These are phyloP conservation scores for Aleiodes testaceus DNA, from an alignment of 2,888 invertebrate species.

Conservation along the genomic window DNA sequence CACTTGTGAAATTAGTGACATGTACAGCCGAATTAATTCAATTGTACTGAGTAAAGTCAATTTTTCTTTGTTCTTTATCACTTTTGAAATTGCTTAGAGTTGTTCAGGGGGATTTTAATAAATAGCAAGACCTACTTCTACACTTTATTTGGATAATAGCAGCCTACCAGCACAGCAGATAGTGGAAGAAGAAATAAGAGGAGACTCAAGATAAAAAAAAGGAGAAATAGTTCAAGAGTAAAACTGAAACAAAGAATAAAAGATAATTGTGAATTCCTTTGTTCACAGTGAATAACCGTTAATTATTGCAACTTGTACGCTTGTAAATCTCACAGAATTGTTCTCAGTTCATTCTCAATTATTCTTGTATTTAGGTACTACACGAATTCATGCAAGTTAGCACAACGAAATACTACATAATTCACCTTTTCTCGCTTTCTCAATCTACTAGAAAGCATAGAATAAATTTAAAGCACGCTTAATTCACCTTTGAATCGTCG, in stretches of 20 bases:
- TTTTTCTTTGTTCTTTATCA: conserved; percentile 6
- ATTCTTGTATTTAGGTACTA: conserved; percentile 7
- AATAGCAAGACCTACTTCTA: conserved; percentile 9
- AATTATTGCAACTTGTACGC: conserved; percentile 38
- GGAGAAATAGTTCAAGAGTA: neutral
- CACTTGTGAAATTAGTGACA: too few relatives aligned
- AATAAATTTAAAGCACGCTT: conserved; percentile 36
- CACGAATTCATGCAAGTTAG: neutral
- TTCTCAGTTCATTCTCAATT: conserved; percentile 13
- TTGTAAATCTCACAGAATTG: conserved; percentile 14
- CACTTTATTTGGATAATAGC: conserved; percentile 38
- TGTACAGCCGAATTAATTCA: too few relatives aligned
- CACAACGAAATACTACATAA: conserved; percentile 23
- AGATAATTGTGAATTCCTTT: conserved; percentile 24
- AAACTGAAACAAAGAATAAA: conserved; percentile 6
- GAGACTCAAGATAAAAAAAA: conserved; percentile 3
- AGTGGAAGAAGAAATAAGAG: conserved; percentile 8
- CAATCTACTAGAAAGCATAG: conserved; percentile 7
- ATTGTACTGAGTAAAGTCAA: neutral
- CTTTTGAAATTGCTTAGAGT: conserved; percentile 15
- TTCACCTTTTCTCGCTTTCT: too few relatives aligned
- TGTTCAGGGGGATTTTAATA: conserved; percentile 13
- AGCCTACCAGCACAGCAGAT: conserved; percentile 11
- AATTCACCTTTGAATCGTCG: conserved; percentile 38
- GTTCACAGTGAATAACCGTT: conserved; percentile 40